Base-by-base conservation (phyloP, 2,888 invertebrate genomes). In the Drosophila hawaiiensis region DNA sequence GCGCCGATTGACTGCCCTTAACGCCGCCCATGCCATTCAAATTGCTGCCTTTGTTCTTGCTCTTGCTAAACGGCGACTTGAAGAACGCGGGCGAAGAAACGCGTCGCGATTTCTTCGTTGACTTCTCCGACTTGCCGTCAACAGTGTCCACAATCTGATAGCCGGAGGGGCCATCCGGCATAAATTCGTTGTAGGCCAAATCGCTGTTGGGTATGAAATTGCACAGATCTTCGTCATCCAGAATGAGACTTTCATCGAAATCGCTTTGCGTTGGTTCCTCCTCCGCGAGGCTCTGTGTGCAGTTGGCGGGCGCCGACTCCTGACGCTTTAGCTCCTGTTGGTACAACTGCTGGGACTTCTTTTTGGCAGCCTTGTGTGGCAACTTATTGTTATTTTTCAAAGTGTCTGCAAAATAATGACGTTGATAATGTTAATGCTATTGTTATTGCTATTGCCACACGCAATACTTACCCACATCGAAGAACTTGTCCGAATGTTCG, bases 81-180 rank as follows among this genome's bases (percentile, higher is more conserved):
- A 95, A 92, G 82, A 95, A 95, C 1, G 94, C 95, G 1, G 95
- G 95, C 49, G 95, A 95, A 9, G 95, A 95, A 19, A 95, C 88
- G 54, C 95, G 94, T 47, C 95, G 93, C 1, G 94, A 94, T 80
- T 94, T 95, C 16, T 94, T 91, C 0, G 12, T 68, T 25, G 50
- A 33, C 62, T 78, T 86, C n/a, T 65, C 82, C 31, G 82, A 55
- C 61, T 87, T 84, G 5, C 76, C 75, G 35, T 83, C 81, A 0
- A 78, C 64, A 4, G 76, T 73, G 43, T 86, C 85, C 50, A 80
- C 65, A 25, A 91, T 91, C 29, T 93, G 91, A 77, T 91, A 92
- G 29, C 92, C 92, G 3, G 92, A 91, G 0, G 93, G 93, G 0
- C 93, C 93, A 29, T 93, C 93, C 6, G 93, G 92, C 93, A 93